Evolutionary conservation across 2,797 vertebrate genomes (phyloP), one percentile per base, ranked within the genome.

Genomic region (Spinibarbus caldwelli): DNA sequence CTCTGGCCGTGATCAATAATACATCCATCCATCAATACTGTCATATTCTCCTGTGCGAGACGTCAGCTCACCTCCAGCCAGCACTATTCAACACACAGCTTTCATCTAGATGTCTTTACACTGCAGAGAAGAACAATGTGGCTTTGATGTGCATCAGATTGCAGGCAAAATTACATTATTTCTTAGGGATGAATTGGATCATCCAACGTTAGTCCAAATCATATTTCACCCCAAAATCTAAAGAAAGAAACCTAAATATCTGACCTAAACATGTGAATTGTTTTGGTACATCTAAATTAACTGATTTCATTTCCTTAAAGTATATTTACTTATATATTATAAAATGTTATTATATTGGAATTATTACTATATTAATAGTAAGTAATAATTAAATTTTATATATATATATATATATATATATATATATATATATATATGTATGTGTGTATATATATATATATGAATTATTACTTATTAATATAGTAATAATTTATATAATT

Each of bases 1-100:
- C 17, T 57, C 23, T 17, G 26, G 41, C 36, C 47, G 45, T 43
- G 49, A 78, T 87, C 78, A 34, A 87, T 86, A 67, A 59, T 68
- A 17, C 4, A 10, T 73, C 31, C 41, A 66, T 21, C 52, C 41
- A 57, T 86, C 67, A 81, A 78, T 86, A 64, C 36, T 5, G 10
- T 21, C 6, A 41, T 29, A 19, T 19, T 31, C 19, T 47, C 82
- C 21, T 19, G 14, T n/a, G 59, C 38, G 43, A 78, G 45, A 43
- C n/a, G 1, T 19, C 54, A 11, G 29, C n/a, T 70, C 54, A 81
- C 43, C 80, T 29, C 59, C n/a, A 49, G 52, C 79, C 19, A 2
- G 7, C 36, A 36, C 34, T 36, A 62, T 29, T n/a, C n/a, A n/a
- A n/a, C n/a, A n/a, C n/a, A n/a, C n/a, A 49, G 47, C 62, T 34